These are phyloP conservation scores for Engystomops pustulosus DNA, from an alignment of 2,113 vertebrate genomes.

Conservation along the genomic window DNA sequence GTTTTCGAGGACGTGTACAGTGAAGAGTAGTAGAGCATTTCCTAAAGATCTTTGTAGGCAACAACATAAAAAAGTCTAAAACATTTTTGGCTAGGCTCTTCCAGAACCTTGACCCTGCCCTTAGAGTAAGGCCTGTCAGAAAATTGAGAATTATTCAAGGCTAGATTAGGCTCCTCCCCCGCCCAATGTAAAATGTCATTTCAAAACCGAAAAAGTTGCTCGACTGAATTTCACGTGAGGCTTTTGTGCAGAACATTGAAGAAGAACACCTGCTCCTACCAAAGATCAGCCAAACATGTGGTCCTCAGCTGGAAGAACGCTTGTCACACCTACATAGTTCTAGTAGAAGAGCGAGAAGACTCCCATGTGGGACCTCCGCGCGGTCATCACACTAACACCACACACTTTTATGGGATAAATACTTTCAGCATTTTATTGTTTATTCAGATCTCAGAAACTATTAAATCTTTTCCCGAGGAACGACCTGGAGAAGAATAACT, in stretches of 20 bases:
- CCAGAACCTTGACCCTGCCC: no score
- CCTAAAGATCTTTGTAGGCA: no score
- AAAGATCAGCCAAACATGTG: constrained; percentile 11
- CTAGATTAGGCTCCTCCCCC: no score
- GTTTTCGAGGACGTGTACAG: background rate
- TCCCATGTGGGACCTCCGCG: background rate
- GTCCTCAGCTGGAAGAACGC: constrained; percentile 1
- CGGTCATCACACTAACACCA: background rate
- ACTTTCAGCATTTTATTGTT: background rate
- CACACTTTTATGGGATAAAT: background rate
- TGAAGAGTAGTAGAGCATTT: no score
- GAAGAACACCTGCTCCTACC: background rate
- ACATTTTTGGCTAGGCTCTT: no score
- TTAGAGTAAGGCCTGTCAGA: no score
- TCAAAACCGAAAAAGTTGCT: background rate
- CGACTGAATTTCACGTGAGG: background rate
- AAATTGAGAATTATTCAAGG: no score
- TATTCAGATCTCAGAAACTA: background rate
- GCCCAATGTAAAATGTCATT: background rate
- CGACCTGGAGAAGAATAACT: background rate
- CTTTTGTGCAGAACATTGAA: background rate
- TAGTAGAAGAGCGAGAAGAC: background rate
- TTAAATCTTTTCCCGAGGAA: background rate
- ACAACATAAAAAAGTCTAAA: no score
- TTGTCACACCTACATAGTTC: background rate